These are phyloP conservation scores for Karalla daura DNA, from an alignment of 2,797 vertebrate genomes.

Conservation along the genomic window DNA sequence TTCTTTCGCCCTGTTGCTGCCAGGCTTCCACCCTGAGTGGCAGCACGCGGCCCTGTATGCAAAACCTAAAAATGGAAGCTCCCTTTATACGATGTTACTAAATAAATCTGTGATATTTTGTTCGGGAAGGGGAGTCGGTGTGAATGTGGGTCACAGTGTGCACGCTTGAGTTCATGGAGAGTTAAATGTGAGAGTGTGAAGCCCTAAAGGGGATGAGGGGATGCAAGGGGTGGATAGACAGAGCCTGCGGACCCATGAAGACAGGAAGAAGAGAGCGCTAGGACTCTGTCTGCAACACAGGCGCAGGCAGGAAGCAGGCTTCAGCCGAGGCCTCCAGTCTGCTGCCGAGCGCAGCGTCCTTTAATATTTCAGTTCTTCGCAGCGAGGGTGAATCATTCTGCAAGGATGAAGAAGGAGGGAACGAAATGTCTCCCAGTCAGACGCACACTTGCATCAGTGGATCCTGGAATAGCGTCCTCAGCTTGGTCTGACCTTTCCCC, in stretches of 20 bases:
- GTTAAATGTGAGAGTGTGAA: slow-evolving; percentile 34
- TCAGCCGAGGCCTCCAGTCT: slow-evolving; percentile 7
- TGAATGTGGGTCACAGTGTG: slow-evolving; percentile 61
- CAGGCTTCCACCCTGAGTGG: background rate
- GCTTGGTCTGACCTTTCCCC: background rate
- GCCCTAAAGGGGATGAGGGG: slow-evolving; percentile 24
- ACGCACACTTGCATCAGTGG: background rate
- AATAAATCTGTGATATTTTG: slow-evolving; percentile 17
- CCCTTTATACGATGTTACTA: background rate
- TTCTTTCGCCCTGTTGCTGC: background rate
- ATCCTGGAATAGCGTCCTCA: background rate
- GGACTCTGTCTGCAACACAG: slow-evolving; percentile 1
- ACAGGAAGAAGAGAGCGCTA: no score
- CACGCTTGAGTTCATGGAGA: slow-evolving; percentile 37
- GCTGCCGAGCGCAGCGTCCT: background rate
- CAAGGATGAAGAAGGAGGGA: background rate
- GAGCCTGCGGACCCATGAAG: no score
- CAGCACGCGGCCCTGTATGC: slow-evolving; percentile 10
- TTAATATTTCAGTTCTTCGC: background rate
- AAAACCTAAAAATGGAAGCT: background rate
- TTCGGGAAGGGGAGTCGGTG: slow-evolving; percentile 20
- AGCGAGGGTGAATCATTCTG: background rate
- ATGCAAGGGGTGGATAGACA: background rate
- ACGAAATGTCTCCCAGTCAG: background rate
- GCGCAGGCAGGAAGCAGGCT: background rate